Evolutionary conservation across 2,113 vertebrate species (phyloP).

Genomic region (Himantopus leucocephalus): DNA sequence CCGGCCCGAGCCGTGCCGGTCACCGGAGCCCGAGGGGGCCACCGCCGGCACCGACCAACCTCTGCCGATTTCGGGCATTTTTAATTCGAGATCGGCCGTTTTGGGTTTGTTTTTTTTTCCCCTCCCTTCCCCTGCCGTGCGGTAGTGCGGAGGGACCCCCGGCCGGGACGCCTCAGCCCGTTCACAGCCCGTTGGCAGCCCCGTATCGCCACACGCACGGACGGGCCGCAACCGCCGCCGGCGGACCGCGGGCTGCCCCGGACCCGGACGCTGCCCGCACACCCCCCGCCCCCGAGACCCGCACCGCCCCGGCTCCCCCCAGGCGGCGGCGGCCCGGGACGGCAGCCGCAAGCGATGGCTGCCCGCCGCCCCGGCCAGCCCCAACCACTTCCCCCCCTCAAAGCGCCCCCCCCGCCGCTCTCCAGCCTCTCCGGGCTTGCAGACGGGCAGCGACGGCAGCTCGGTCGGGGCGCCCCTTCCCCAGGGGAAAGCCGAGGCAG

Average conservation of each 20-base stretch:
- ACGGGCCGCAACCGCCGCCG: too few species aligned
- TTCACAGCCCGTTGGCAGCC: neutral
- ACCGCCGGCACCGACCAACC: neutral
- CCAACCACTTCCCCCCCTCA: too few species aligned
- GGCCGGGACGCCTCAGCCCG: neutral
- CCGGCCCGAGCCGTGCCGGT: neutral
- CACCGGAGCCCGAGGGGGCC: neutral
- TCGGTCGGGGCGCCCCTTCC: too few species aligned
- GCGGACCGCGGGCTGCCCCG: neutral
- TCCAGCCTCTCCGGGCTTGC: too few species aligned
- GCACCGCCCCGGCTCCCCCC: neutral
- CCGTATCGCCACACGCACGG: rapidly evolving
- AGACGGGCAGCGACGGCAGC: too few species aligned
- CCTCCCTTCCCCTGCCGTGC: neutral
- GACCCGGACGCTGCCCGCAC: too few species aligned
- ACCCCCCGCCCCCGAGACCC: neutral
- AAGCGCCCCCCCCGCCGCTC: too few species aligned
- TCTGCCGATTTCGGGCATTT: neutral
- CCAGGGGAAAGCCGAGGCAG: neutral
- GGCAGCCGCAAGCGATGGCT: too few species aligned
- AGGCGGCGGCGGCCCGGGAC: too few species aligned
- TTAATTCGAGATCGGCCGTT: neutral
- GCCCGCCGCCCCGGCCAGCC: too few species aligned
- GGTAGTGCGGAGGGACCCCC: neutral
- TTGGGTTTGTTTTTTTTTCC: too few species aligned